Evolutionary conservation across 2,888 invertebrate species (phyloP).

Genomic region (Drosophila kuntzei): DNA sequence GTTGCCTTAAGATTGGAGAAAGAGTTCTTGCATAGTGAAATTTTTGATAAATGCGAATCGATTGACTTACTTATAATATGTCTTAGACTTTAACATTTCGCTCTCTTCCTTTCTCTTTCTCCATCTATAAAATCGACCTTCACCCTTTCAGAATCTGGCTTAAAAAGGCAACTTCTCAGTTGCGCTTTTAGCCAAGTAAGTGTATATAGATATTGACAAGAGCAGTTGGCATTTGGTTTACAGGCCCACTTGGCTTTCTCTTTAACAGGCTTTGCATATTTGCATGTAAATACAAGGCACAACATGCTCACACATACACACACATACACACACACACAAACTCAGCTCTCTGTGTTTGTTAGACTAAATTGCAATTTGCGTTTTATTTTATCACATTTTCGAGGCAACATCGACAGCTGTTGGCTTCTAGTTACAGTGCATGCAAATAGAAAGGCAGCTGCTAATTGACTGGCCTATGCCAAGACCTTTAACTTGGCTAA

Average conservation of each 20-base stretch:
- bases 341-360: constrained; percentile 15
- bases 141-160: neutral
- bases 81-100: neutral
- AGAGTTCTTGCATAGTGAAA: neutral
- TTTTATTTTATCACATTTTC: constrained; percentile 78
- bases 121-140: constrained; percentile 13
- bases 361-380: constrained; percentile 70
- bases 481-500: constrained; percentile 59
- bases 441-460: constrained; percentile 71
- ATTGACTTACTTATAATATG: neutral
- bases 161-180: constrained; percentile 35
- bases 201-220: constrained; percentile 65
- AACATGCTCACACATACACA: constrained; percentile 12
- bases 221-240: constrained; percentile 44
- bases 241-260: constrained; percentile 29
- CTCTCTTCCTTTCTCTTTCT: too few species aligned
- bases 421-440: constrained; percentile 63
- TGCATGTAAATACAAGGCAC: constrained; percentile 62
- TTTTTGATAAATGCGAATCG: neutral
- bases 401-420: constrained; percentile 33
- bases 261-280: constrained; percentile 63
- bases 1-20: constrained; percentile 28
- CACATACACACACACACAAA: constrained; percentile 8
- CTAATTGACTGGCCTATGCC: constrained; percentile 77
- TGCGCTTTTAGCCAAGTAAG: constrained; percentile 12